phyloP scores from a whole-genome alignment of 2,888 invertebrate genomes.

The Cataglyphis rosenhaueri region DNA sequence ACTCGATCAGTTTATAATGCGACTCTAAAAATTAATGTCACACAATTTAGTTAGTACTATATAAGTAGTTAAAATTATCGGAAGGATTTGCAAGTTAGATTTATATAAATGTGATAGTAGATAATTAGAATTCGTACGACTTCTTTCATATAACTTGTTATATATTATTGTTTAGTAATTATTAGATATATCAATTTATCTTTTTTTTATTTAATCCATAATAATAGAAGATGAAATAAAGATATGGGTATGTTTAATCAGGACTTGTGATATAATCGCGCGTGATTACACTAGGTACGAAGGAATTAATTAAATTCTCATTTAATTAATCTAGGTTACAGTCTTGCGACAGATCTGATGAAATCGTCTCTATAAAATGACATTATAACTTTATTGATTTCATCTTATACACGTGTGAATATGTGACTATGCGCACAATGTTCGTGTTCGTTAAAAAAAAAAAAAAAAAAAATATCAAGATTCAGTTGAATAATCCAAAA shows the following conservation, averaged over 20 bases:
- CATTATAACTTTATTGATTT: constrained; percentile 36
- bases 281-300: constrained; percentile 13
- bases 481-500: not conserved
- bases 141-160: not conserved
- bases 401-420: constrained; percentile 22
- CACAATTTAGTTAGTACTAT: constrained; percentile 8
- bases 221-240: not conserved
- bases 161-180: constrained; percentile 5
- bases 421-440: not conserved
- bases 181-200: not conserved
- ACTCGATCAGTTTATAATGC: not conserved
- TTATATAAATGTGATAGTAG: not conserved
- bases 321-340: constrained; percentile 25
- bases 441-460: not conserved
- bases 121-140: not conserved
- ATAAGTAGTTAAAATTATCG: constrained; percentile 23
- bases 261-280: not conserved
- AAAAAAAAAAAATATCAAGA: not conserved
- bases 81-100: not conserved
- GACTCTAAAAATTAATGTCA: constrained; percentile 12
- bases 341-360: not conserved
- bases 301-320: constrained; percentile 15
- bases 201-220: not conserved
- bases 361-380: constrained; percentile 16
- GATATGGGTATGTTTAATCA: not conserved